Base-by-base conservation (phyloP, 92 coral and sea anemone genomes). In the Nematostella vectensis region DNA sequence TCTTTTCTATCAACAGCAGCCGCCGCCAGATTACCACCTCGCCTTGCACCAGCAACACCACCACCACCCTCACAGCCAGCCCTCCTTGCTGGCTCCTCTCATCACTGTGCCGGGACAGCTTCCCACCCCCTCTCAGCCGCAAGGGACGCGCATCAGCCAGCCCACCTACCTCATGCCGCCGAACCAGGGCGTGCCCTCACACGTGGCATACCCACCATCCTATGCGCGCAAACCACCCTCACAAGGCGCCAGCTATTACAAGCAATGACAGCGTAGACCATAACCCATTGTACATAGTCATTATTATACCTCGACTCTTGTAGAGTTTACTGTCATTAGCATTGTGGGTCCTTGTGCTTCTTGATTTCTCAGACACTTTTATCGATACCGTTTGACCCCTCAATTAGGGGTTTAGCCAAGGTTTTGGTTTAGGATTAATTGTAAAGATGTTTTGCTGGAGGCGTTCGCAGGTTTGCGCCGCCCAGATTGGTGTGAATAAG, bases 161-260 rank as follows among this genome's bases (percentile, higher is more conserved):
- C 60, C 87, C 19, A 65, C 71, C 50, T 79, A 61, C 62, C 72
- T 73, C 2, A 63, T 61, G 4, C 43, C 78, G 15, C 57, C 69
- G 55, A 39, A 39, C 1, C 55, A 43, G 31, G 47, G 47, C 58
- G 57, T 65, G 31, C 72, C 80, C n/a, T 65, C 87, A 36, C 87
- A 72, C 66, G 67, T 73, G 50, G 79, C 68, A 27, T 79, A 58
- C 54, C 87, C 77, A 24, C 55, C 80, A 1, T 50, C 80, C 28
- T 79, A 73, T 63, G 80, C n/a, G n/a, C n/a, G 62, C 53, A 70
- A 56, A 23, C 66, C 80, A 11, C 62, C 80, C 9, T 52, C 79
- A 18, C 87, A 74, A 37, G 54, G 74, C 67, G 55, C 80, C 19
- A 62, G 81, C 25, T 79, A 66, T 62, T 79, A 55, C 61, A 80